phyloP scores from a whole-genome alignment of 2,113 vertebrate species.

The Pseudolaguvia tuberculata region DNA sequence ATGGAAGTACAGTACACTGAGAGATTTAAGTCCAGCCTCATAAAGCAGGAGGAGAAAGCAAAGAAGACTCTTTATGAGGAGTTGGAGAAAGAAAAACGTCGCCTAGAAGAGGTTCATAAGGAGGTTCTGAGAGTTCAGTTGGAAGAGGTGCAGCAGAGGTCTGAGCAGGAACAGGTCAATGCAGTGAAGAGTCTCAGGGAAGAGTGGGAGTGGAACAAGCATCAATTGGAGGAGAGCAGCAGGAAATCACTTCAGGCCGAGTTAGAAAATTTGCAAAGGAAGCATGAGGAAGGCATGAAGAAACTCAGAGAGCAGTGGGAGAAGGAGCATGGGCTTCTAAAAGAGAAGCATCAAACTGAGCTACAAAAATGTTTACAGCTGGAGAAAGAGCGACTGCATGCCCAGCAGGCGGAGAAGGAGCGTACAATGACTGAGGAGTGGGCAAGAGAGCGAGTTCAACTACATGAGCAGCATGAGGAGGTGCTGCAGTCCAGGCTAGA shows the following conservation, averaged over 20 bases:
- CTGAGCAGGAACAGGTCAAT: constrained; percentile 58
- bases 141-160: constrained; percentile 56
- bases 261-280: constrained; percentile 54
- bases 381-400: constrained; percentile 48
- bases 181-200: constrained; percentile 53
- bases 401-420: constrained; percentile 60
- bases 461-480: constrained; percentile 66
- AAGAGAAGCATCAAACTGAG: constrained; percentile 56
- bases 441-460: constrained; percentile 61
- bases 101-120: constrained; percentile 57
- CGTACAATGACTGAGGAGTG: constrained; percentile 59
- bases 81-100: constrained; percentile 61
- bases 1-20: constrained; percentile 58
- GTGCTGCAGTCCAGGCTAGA: constrained; percentile 65
- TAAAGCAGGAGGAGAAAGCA: constrained; percentile 58
- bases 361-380: constrained; percentile 57
- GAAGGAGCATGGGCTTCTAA: constrained; percentile 58
- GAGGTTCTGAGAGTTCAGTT: constrained; percentile 60
- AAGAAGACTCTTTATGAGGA: constrained; percentile 56
- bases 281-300: constrained; percentile 65
- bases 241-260: constrained; percentile 66
- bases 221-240: constrained; percentile 59
- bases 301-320: constrained; percentile 63
- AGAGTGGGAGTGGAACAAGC: constrained; percentile 66
- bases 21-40: constrained; percentile 54